These are phyloP conservation scores for Eristalis intricaria DNA, from an alignment of 2,888 invertebrate species.

Conservation along the genomic window DNA sequence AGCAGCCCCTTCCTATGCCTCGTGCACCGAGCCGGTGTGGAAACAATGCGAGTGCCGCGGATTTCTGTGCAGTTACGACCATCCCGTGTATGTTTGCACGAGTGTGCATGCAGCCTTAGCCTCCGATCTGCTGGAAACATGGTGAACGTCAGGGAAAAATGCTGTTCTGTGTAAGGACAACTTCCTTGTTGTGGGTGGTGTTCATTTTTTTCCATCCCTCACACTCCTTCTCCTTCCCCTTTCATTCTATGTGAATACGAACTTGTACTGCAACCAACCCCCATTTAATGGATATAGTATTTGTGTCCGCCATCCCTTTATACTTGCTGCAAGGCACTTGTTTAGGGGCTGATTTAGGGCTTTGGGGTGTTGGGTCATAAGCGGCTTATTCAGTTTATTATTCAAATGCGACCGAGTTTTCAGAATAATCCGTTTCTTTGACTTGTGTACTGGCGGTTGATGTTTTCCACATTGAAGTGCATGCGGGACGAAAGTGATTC, in stretches of 20 bases:
- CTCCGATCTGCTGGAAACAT: not conserved
- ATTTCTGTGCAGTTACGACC: not conserved
- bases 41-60: not conserved
- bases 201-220: not conserved
- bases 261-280: not conserved
- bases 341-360: slow-evolving; percentile 27
- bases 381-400: not conserved
- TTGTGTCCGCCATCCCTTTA: slow-evolving; percentile 3
- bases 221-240: not conserved
- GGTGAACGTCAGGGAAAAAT: not conserved
- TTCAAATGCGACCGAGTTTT: slow-evolving; percentile 9
- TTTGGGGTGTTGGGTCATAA: slow-evolving; percentile 18
- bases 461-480: not conserved
- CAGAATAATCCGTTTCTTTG: not conserved
- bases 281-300: not conserved
- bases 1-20: not conserved
- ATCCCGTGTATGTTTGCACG: not conserved
- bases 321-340: slow-evolving; percentile 21
- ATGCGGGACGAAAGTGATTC: no score
- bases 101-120: not conserved
- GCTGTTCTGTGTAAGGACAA: not conserved
- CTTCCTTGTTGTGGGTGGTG: not conserved
- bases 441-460: not conserved
- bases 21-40: not conserved
- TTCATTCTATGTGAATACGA: no score